phyloP scores from a whole-genome alignment of 2,113 vertebrate genomes.

The Nyctibius bracteatus region DNA sequence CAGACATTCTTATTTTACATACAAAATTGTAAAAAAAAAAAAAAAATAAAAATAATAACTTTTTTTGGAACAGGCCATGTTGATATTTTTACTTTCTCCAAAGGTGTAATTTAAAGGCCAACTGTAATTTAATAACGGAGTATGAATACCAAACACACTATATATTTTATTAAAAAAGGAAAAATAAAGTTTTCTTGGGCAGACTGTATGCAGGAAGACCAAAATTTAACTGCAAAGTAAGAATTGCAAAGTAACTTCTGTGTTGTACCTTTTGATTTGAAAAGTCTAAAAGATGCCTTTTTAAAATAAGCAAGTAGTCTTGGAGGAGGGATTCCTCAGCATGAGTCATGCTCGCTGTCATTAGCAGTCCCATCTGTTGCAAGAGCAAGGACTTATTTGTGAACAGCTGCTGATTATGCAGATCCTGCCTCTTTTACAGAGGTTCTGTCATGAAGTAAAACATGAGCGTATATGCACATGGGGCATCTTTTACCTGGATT shows the following conservation, averaged over 20 bases:
- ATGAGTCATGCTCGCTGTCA: not conserved
- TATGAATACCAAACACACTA: not conserved
- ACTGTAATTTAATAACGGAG: not conserved
- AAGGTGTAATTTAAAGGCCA: not conserved
- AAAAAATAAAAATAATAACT: no score
- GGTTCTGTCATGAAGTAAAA: not conserved
- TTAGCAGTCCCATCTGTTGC: not conserved
- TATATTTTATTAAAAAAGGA: not conserved
- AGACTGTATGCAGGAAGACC: not conserved
- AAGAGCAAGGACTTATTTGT: not conserved
- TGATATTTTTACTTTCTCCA: not conserved
- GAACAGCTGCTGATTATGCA: not conserved
- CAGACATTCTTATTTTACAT: not conserved
- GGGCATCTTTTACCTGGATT: not conserved
- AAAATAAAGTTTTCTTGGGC: not conserved
- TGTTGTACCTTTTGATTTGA: not conserved
- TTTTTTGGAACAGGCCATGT: not conserved
- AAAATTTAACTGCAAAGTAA: not conserved
- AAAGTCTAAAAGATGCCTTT: not conserved
- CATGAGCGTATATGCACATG: rapidly evolving
- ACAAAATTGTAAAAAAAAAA: not conserved
- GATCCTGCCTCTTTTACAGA: not conserved
- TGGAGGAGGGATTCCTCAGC: not conserved
- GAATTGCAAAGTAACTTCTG: not conserved
- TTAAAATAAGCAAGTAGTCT: not conserved